Evolutionary conservation across 37 sponge, comb jelly and placozoan genomes (phyloP), one percentile per base, ranked within the genome.

Genomic region (Aplysina aerophoba): DNA sequence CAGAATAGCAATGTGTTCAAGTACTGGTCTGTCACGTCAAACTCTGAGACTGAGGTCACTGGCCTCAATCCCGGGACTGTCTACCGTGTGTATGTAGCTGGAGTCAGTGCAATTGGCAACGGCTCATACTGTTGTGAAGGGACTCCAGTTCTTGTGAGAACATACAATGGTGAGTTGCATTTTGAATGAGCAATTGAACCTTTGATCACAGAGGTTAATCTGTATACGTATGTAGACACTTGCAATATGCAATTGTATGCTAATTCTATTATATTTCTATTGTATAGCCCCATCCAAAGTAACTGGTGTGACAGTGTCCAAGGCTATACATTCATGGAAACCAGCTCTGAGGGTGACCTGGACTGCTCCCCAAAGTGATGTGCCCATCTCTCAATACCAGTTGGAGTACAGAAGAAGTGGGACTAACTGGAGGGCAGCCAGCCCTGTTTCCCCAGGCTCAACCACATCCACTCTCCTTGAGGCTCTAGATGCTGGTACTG

Each of bases 311-410:
- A 30, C 6, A 12, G 33, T 69, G 15, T 34, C 71, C 34, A n/a
- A n/a, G 34, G 34, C 71, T 5, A 35, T 69, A 27, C 1, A 4
- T 4, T 69, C 71, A 69, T 33, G 33, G 19, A 69, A 35, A 69
- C 71, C 71, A 69, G 71, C 71, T 69, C 71, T 69, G 28, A 6
- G 1, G 34, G 71, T 69, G 71, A 31, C 71, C 71, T 69, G 71
- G 71, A 69, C 71, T 30, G 71, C 71, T 34, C 71, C 71, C 34
- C 33, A n/a, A 31, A 69, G 71, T 69, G 71, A 69, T 17, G 35
- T 31, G 17, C 13, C 71, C 34, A 69, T 69, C 71, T 34, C 71
- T 30, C 28, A 69, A 27, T 69, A 31, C 34, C 27, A 69, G 17
- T 0, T 69, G 27, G 35, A 30, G 34, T 69, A 31, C 71, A 69